Evolutionary conservation across 2,113 vertebrate genomes (phyloP).

Genomic region (Passer montanus): DNA sequence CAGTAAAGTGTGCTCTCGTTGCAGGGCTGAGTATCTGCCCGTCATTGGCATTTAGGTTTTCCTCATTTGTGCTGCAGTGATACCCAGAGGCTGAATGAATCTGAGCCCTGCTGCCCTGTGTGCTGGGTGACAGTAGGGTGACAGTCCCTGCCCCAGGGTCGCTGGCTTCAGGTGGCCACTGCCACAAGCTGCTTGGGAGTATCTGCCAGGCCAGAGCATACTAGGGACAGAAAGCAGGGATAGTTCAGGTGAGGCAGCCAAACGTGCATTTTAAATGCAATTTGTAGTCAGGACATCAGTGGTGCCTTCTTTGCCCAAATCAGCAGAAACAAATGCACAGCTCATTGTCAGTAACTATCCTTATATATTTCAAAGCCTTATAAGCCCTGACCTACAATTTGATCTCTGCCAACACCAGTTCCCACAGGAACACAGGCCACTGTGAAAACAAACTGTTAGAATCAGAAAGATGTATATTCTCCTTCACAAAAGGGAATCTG

Average conservation of each 20-base stretch:
- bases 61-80: not conserved
- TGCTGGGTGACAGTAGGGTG: not conserved
- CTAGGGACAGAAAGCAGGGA: not conserved
- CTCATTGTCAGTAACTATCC: not conserved
- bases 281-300: not conserved
- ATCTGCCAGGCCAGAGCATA: not conserved
- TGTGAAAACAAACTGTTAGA: not conserved
- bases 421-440: not conserved
- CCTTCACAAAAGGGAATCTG: not conserved
- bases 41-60: not conserved
- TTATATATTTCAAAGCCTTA: not conserved
- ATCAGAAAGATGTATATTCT: not conserved
- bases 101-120: fast-evolving
- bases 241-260: not conserved
- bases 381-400: not conserved
- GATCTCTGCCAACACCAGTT: not conserved
- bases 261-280: not conserved
- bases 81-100: not conserved
- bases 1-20: not conserved
- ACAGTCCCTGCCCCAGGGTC: not conserved
- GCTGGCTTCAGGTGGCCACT: not conserved
- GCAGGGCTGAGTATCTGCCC: not conserved
- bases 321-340: not conserved
- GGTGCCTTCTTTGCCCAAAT: not conserved
- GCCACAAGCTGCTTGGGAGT: not conserved